Percentiles rank a stretch among this genome's conserved stretches.
Conservation (phyloP, 2,797 vertebrate species). For the Enteromius unitaeniatus region DNA sequence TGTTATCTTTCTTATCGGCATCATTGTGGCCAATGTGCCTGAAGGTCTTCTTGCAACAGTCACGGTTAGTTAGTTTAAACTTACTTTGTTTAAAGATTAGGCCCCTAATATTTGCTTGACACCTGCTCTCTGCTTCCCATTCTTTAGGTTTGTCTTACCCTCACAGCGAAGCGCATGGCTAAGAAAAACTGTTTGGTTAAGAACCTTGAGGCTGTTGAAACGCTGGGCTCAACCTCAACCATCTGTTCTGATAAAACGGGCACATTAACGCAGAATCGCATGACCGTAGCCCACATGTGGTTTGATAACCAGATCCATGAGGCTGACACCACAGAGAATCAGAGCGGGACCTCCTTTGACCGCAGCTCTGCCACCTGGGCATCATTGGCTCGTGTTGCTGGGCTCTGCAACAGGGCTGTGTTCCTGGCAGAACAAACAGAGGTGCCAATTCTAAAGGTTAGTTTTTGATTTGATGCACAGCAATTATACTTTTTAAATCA, state of each 20-base stretch:
- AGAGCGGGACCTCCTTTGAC: conserved; percentile 86
- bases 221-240: conserved; percentile 87
- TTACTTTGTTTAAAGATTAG: not conserved
- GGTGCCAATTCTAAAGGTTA: conserved; percentile 85
- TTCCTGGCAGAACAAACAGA: conserved; percentile 86
- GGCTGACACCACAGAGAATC: conserved; percentile 88
- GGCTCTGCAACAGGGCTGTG: conserved; percentile 87
- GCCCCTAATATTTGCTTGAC: not conserved
- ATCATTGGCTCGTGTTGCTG: conserved; percentile 82
- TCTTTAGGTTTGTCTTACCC: conserved; percentile 84
- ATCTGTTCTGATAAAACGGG: conserved; percentile 90
- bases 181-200: conserved; percentile 89
- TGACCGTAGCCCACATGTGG: conserved; percentile 92
- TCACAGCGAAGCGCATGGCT: conserved; percentile 90
- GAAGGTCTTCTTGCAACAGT: conserved; percentile 87
- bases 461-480: conserved; percentile 20
- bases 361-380: conserved; percentile 83
- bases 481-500: not conserved
- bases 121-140: not conserved
- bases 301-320: conserved; percentile 91
- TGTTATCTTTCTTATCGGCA: conserved; percentile 89
- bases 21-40: conserved; percentile 88
- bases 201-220: conserved; percentile 88
- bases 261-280: conserved; percentile 88
- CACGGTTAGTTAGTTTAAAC: conserved; percentile 75